These are phyloP conservation scores for Drosophila kohkoa DNA, from an alignment of 1,140 invertebrate genomes.

Conservation along the genomic window DNA sequence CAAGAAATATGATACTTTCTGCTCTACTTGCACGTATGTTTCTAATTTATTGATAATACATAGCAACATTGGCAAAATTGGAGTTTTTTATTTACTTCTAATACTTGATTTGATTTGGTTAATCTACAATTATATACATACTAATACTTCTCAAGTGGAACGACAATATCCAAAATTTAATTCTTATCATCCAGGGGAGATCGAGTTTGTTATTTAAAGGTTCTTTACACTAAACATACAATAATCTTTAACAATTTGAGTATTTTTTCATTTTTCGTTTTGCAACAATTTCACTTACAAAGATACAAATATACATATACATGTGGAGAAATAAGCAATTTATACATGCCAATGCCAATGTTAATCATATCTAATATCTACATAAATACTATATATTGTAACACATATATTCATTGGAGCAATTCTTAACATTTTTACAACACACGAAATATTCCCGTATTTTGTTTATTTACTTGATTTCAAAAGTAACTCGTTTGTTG, in stretches of 20 bases:
- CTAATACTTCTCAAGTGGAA: not conserved
- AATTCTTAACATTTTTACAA: slow-evolving; percentile 23
- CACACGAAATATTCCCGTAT: not conserved
- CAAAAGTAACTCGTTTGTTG: slow-evolving; percentile 19
- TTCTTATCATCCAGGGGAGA: slow-evolving; percentile 10
- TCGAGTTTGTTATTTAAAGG: slow-evolving; percentile 11
- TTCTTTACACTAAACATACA: slow-evolving; percentile 7
- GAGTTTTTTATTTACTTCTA: slow-evolving; percentile 40
- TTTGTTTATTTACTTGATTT: slow-evolving; percentile 10
- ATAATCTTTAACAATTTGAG: slow-evolving; percentile 38
- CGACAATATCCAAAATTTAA: slow-evolving; percentile 2
- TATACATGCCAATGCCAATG: slow-evolving; percentile 58
- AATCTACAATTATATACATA: slow-evolving; percentile 19
- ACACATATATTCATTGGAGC: slow-evolving; percentile 21
- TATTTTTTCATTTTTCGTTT: slow-evolving; percentile 19
- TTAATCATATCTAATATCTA: slow-evolving; percentile 29
- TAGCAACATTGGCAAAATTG: slow-evolving; percentile 69
- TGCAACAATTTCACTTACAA: slow-evolving; percentile 61
- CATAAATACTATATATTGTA: slow-evolving; percentile 36
- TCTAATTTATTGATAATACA: slow-evolving; percentile 21
- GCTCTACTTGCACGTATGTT: slow-evolving; percentile 30
- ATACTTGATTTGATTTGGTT: slow-evolving; percentile 31
- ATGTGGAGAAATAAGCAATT: slow-evolving; percentile 59
- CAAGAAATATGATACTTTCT: slow-evolving; percentile 11
- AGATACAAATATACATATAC: slow-evolving; percentile 61